Evolutionary conservation across 2,888 invertebrate genomes (phyloP), one percentile per base, ranked within the genome.

Genomic region (Caenorhabditis virilis): DNA sequence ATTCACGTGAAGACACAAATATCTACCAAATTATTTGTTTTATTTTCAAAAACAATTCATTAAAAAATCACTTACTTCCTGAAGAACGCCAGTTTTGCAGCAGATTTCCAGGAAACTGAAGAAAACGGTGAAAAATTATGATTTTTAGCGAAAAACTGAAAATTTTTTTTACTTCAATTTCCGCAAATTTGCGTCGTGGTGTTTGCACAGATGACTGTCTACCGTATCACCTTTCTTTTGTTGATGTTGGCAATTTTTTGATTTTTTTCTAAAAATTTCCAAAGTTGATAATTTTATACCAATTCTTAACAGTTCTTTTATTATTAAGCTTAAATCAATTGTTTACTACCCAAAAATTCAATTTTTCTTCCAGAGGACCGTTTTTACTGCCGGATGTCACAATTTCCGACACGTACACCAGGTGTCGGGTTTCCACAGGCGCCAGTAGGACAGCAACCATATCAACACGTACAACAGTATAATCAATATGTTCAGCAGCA

Each of bases 381-480:
- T n/a, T n/a, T n/a, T n/a, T n/a, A n/a, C n/a, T n/a, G 52, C 45
- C 54, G 65, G 43, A 65, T 65, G 65, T 59, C 65, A 52, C 48
- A 48, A 23, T 27, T 46, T 49, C 63, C 63, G 54, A 57, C 53
- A 36, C 48, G 48, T 49, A 47, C 62, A 16, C 53, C 47, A 59
- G 56, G 60, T 25, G 56, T 66, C 50, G 73, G 73, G 33, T 70
- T 70, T 60, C 73, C 73, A 47, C 70, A 69, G 61, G 68, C 72
- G 20, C 64, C 53, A 42, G n/a, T n/a, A n/a, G 60, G 51, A 47
- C 53, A 53, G 41, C 65, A 62, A 46, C 49, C 39, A 51, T 66
- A 69, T 45, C 65, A 65, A 35, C 69, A 62, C 30, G 58, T 66
- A 43, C 54, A 50, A 42, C 65, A 69, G 36, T 64, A 62, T 35